These are phyloP conservation scores for Amblyopsis rosae DNA, from an alignment of 2,113 vertebrate genomes.

Conservation along the genomic window DNA sequence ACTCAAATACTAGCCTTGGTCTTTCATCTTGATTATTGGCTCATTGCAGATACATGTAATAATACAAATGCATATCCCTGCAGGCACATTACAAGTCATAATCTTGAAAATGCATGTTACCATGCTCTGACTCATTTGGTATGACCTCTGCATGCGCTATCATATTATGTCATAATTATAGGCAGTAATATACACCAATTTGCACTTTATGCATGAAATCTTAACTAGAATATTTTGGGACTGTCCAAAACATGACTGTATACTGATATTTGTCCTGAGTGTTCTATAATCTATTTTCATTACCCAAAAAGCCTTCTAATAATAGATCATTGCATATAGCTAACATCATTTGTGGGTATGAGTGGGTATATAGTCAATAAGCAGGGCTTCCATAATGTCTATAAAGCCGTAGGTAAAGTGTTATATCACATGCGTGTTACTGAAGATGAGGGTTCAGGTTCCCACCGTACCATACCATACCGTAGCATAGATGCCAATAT, in stretches of 20 bases:
- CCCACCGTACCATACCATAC: slow-evolving; percentile 22
- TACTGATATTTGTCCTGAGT: no score
- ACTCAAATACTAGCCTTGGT: not conserved
- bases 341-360: not conserved
- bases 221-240: no score
- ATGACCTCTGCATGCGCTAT: not conserved
- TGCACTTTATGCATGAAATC: no score
- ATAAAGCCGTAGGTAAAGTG: not conserved
- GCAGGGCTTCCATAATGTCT: not conserved
- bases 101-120: not conserved
- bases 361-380: no score
- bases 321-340: not conserved
- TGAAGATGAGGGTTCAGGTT: slow-evolving; percentile 15
- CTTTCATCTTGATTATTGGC: slow-evolving; percentile 14
- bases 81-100: no score
- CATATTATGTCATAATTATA: not conserved
- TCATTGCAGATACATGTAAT: slow-evolving; percentile 12
- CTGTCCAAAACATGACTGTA: no score
- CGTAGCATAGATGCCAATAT: slow-evolving; percentile 4
- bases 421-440: not conserved
- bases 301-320: not conserved
- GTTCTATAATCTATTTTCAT: not conserved
- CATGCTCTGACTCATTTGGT: not conserved
- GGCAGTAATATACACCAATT: not conserved
- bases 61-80: not conserved